phyloP scores from a whole-genome alignment of 2,797 vertebrate genomes.

The Steatocranus sp. region DNA sequence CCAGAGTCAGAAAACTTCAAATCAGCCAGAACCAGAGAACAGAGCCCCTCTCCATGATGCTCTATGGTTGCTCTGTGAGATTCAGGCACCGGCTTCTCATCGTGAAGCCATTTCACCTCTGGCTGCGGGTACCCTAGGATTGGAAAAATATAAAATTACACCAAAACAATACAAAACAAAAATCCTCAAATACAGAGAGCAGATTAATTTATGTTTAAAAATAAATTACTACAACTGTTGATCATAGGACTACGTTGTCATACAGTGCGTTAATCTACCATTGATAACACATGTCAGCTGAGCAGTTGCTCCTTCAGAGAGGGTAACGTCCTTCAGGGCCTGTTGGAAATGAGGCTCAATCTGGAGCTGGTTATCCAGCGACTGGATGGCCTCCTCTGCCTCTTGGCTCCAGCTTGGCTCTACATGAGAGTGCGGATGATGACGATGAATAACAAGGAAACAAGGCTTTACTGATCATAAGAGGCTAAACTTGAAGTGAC shows the following conservation, averaged over 20 bases:
- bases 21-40: conserved; percentile 64
- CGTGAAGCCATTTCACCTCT: conserved; percentile 74
- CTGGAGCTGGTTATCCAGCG: conserved; percentile 71
- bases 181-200: neutral
- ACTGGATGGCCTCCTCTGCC: conserved; percentile 62
- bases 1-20: conserved; percentile 71
- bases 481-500: conserved; percentile 63
- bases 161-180: neutral
- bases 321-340: conserved; percentile 51
- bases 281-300: conserved; percentile 70
- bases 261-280: conserved; percentile 58
- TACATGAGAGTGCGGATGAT: conserved; percentile 38
- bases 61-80: conserved; percentile 47
- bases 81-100: conserved; percentile 45
- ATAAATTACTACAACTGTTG: neutral
- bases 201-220: neutral
- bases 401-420: conserved; percentile 71
- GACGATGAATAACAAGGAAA: neutral
- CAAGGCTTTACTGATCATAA: conserved; percentile 49
- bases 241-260: neutral
- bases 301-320: conserved; percentile 57
- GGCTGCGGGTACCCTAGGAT: conserved; percentile 75
- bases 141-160: neutral
- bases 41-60: conserved; percentile 66
- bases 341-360: conserved; percentile 59